These are phyloP conservation scores for Pitangus sulphuratus DNA, from an alignment of 2,797 vertebrate species.

Conservation along the genomic window DNA sequence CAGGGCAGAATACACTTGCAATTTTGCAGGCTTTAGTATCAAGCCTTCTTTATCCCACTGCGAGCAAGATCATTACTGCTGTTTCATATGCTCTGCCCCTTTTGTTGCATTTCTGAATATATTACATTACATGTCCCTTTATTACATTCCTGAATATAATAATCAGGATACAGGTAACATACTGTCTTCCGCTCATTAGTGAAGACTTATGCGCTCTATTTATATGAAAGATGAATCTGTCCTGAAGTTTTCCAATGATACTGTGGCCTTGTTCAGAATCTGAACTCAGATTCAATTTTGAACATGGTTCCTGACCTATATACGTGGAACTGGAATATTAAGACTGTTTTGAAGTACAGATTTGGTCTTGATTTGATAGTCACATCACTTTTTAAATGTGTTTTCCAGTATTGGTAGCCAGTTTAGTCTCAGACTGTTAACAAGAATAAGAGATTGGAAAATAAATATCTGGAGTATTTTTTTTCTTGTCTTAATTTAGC, in stretches of 20 bases:
- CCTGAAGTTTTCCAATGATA: background rate
- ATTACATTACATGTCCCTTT: background rate
- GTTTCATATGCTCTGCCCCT: background rate
- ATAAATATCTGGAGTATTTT: background rate
- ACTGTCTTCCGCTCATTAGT: background rate
- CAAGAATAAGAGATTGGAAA: background rate
- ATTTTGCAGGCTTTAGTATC: background rate
- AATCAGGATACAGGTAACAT: background rate
- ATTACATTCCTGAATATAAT: background rate
- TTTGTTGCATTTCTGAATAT: background rate
- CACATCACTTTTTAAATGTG: background rate
- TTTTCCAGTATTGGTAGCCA: background rate
- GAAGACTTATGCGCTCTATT: background rate
- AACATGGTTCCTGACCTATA: background rate
- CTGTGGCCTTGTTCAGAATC: background rate
- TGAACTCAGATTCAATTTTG: slow-evolving; percentile 7
- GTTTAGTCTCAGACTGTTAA: background rate
- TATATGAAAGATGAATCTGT: background rate
- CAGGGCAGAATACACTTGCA: background rate
- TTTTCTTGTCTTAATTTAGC: slow-evolving; percentile 17
- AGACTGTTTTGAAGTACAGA: background rate
- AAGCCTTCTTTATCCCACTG: background rate
- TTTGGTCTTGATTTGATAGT: background rate
- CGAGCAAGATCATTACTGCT: background rate
- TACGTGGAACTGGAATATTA: background rate